Percentiles rank a stretch among this genome's conserved stretches.
Evolutionary conservation across 2,888 invertebrate genomes (phyloP).

Genomic region (Zonitis immaculata): DNA sequence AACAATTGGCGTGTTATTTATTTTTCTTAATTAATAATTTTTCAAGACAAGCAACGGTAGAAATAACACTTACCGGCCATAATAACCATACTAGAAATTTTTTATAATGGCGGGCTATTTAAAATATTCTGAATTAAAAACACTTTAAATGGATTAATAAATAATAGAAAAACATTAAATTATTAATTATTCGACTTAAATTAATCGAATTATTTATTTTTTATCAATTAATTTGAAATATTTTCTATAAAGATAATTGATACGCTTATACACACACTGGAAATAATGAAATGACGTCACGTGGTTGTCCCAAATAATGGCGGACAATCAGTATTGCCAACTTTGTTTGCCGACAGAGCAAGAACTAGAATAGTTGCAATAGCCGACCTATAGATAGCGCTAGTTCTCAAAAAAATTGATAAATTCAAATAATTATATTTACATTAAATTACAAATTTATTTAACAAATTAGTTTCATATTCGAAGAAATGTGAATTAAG

Average conservation of each 20-base stretch:
- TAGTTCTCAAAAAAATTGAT: no score
- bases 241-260: not conserved
- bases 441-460: no score
- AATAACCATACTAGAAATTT: constrained; percentile 50
- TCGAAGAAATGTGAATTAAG: no score
- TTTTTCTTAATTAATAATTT: not conserved
- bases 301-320: not conserved
- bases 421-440: no score
- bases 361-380: not conserved
- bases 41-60: constrained; percentile 9
- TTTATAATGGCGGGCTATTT: constrained; percentile 26
- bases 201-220: not conserved
- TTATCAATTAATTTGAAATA: not conserved
- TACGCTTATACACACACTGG: not conserved
- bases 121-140: constrained; percentile 14
- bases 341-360: not conserved
- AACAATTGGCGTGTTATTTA: no score
- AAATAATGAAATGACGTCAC: not conserved
- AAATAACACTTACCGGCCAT: constrained; percentile 73
- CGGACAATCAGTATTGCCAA: not conserved
- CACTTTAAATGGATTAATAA: not conserved
- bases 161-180: not conserved
- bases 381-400: not conserved
- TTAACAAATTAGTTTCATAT: no score
- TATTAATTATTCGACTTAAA: not conserved